phyloP scores from a whole-genome alignment of 2,888 invertebrate species.

The Pristionchus japonicus region DNA sequence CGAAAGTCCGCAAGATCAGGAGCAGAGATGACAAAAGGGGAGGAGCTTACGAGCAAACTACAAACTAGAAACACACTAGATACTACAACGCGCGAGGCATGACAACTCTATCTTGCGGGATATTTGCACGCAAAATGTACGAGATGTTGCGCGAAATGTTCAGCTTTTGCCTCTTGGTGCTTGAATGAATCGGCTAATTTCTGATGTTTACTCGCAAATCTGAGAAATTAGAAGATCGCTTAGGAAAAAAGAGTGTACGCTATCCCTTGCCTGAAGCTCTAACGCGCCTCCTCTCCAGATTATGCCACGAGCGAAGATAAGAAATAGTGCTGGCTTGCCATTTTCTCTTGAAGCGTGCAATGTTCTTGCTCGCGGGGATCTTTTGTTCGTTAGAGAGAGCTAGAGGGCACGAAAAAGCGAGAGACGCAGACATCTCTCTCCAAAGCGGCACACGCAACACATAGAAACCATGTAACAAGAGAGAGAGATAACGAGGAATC shows the following conservation, averaged over 20 bases:
- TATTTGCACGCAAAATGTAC: background rate
- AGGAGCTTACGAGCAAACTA: background rate
- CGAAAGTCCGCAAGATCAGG: slow-evolving; percentile 11
- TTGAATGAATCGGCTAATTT: background rate
- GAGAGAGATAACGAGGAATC: background rate
- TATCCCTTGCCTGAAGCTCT: background rate
- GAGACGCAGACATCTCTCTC: background rate
- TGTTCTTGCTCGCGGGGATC: background rate
- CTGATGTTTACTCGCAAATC: too few species aligned
- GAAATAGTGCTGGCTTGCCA: background rate
- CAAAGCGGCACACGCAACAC: background rate
- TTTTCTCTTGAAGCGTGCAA: background rate
- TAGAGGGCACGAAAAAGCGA: background rate
- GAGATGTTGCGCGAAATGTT: background rate
- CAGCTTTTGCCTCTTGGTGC: background rate
- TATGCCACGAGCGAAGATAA: background rate
- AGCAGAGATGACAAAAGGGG: slow-evolving; percentile 32
- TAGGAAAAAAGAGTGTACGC: too few species aligned
- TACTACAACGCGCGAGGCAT: background rate
- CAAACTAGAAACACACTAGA: slow-evolving; percentile 2
- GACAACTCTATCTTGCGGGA: background rate
- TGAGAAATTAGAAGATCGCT: too few species aligned
- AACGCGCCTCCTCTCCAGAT: background rate
- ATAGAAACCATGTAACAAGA: background rate
- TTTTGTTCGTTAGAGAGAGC: background rate